These are phyloP conservation scores for Dendrocopos noguchii DNA, from an alignment of 2,113 vertebrate species.

Conservation along the genomic window DNA sequence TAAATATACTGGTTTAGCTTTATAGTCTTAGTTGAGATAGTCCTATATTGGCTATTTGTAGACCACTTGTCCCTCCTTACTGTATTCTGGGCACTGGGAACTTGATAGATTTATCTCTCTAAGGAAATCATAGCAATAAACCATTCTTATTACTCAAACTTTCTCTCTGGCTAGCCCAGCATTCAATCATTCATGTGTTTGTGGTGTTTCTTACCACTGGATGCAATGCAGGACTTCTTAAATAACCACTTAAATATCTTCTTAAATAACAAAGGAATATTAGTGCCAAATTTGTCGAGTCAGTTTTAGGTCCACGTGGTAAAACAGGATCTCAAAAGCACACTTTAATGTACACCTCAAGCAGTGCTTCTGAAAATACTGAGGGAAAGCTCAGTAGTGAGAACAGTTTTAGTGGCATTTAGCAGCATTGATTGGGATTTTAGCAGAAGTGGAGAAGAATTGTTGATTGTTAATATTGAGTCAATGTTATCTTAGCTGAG, in stretches of 20 bases:
- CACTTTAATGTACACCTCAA: background rate
- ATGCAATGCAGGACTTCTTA: background rate
- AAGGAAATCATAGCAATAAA: conserved; percentile 35
- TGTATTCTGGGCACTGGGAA: conserved; percentile 31
- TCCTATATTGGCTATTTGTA: conserved; percentile 37
- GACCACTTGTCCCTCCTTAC: conserved; percentile 24
- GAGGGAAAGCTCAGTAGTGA: background rate
- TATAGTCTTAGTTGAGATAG: conserved; percentile 62
- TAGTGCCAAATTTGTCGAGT: background rate
- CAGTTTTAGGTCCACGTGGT: background rate
- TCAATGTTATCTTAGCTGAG: background rate
- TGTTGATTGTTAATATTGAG: background rate
- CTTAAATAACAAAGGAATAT: background rate
- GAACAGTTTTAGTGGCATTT: too few relatives aligned
- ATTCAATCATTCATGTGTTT: background rate
- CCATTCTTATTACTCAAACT: conserved; percentile 47
- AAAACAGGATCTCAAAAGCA: background rate
- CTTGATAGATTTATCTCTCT: conserved; percentile 63
- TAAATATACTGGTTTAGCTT: conserved; percentile 80
- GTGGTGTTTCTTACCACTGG: background rate
- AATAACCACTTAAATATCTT: background rate
- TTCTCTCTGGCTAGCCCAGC: background rate
- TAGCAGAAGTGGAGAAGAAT: background rate
- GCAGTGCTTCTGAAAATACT: background rate
- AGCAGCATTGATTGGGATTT: too few relatives aligned